A percentile compares a stretch with the other conserved stretches of the same genome.
These are phyloP conservation scores for Cosmia trapezina DNA, from an alignment of 2,888 invertebrate genomes.

Conservation along the genomic window DNA sequence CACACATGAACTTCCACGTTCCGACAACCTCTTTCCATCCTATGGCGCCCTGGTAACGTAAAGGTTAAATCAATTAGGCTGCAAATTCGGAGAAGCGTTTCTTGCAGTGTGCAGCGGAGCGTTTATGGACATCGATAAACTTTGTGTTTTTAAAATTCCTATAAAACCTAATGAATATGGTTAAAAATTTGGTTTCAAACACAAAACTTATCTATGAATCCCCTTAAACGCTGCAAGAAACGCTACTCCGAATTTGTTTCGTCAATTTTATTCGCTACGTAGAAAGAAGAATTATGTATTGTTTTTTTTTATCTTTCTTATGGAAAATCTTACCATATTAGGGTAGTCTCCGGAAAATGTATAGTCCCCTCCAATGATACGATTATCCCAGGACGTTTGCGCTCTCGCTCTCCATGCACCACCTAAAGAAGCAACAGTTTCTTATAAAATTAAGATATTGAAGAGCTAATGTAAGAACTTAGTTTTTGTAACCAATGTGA, in stretches of 20 bases:
- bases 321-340: slow-evolving; percentile 32
- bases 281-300: no score
- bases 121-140: no score
- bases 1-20: slow-evolving; percentile 88
- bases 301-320: not conserved
- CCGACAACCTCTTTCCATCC: slow-evolving; percentile 74
- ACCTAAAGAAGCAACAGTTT: slow-evolving; percentile 20
- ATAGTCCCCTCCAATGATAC: slow-evolving; percentile 38
- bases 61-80: no score
- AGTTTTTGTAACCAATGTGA: not conserved
- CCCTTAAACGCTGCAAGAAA: no score
- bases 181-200: no score
- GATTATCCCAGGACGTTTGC: not conserved
- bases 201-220: no score
- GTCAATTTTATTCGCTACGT: not conserved
- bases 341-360: slow-evolving; percentile 47
- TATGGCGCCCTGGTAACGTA: slow-evolving; percentile 74
- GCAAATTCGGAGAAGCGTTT: no score
- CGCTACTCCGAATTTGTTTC: no score
- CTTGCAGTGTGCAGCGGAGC: no score
- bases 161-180: no score
- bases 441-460: not conserved
- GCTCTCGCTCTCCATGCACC: slow-evolving; percentile 10
- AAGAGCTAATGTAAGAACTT: not conserved
- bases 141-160: no score